Evolutionary conservation across 2,797 vertebrate genomes (phyloP).

Genomic region (Acanthornis magna): DNA sequence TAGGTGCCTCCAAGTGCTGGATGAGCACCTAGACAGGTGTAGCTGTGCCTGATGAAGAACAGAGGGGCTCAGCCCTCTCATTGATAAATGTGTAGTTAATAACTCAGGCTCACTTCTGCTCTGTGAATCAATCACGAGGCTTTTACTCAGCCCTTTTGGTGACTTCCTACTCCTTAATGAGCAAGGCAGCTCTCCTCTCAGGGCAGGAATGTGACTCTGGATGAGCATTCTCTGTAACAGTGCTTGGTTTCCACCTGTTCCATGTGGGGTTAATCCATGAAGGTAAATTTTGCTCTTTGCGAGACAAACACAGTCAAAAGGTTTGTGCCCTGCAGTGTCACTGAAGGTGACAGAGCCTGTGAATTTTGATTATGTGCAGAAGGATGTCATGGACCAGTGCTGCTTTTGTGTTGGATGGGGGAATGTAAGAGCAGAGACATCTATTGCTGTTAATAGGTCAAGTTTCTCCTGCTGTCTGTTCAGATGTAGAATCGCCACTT

Average conservation of each 20-base stretch:
- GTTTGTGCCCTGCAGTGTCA: fast-evolving
- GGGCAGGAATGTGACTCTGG: neutral
- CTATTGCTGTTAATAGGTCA: neutral
- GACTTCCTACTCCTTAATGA: neutral
- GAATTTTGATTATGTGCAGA: neutral
- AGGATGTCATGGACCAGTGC: fast-evolving
- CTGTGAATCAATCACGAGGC: neutral
- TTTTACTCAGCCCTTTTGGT: neutral
- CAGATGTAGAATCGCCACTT: neutral
- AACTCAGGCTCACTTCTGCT: neutral
- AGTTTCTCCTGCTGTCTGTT: neutral
- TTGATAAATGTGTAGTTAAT: neutral
- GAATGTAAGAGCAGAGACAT: neutral
- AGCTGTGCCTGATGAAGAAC: neutral
- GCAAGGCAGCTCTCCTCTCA: neutral
- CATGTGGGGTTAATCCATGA: fast-evolving
- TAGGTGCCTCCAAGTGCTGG: neutral
- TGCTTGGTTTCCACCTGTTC: neutral
- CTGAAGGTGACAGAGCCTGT: fast-evolving
- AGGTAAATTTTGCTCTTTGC: neutral
- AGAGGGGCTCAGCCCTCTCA: neutral
- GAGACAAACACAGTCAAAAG: neutral
- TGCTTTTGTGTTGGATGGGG: neutral
- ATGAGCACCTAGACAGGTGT: neutral
- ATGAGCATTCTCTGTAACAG: neutral